A percentile compares a stretch with the other conserved stretches of the same genome.
These are phyloP conservation scores for Spisula solida DNA, from an alignment of 2,888 invertebrate genomes.

Conservation along the genomic window DNA sequence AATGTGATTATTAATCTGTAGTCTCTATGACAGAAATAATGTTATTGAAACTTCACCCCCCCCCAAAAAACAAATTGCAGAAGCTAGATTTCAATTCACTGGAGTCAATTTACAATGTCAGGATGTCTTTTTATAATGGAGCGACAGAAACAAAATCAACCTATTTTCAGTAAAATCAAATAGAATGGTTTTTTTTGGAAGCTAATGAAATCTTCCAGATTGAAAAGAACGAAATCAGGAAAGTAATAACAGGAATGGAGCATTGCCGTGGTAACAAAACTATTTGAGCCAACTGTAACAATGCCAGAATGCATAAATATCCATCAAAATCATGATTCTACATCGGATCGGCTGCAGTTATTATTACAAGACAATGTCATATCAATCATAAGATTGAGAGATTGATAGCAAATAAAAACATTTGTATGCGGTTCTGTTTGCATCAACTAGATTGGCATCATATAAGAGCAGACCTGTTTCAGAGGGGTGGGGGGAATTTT, in stretches of 20 bases:
- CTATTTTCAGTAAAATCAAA: too few relatives aligned
- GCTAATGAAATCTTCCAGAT: too few relatives aligned
- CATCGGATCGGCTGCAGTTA: background rate
- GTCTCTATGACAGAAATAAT: too few relatives aligned
- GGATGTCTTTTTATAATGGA: too few relatives aligned
- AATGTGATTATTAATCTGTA: too few relatives aligned
- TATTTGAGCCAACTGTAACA: background rate
- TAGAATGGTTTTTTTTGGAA: too few relatives aligned
- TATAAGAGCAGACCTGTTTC: background rate
- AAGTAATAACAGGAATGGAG: background rate
- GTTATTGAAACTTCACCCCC: too few relatives aligned
- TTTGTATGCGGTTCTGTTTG: background rate
- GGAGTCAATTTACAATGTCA: too few relatives aligned
- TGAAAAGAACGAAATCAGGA: background rate
- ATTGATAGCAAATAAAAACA: background rate
- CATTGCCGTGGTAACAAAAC: background rate
- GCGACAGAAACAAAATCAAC: too few relatives aligned
- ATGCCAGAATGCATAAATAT: slow-evolving; percentile 3
- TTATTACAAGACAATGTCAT: background rate
- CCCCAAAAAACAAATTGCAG: too few relatives aligned
- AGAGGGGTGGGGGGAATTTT: too few relatives aligned
- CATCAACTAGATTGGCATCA: background rate
- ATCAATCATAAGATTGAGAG: background rate
- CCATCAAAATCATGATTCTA: background rate
- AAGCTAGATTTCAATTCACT: too few relatives aligned